Conservation (phyloP, 2,797 vertebrate species). For the Rhynchotus rufescens region DNA sequence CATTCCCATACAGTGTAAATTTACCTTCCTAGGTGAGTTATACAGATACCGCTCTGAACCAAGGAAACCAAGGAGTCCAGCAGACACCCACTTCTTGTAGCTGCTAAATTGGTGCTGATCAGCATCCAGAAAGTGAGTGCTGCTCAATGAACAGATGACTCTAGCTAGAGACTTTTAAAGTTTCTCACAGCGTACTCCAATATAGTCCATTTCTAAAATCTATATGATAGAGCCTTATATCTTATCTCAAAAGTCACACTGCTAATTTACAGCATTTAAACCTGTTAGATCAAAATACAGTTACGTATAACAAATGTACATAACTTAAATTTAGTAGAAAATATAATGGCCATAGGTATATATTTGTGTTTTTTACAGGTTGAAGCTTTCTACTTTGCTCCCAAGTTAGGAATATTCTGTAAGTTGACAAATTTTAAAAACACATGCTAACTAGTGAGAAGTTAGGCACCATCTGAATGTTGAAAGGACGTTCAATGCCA, state of each 20-base stretch:
- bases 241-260: neutral
- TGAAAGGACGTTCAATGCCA: neutral
- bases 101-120: neutral
- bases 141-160: neutral
- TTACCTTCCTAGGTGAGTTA: neutral
- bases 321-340: neutral
- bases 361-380: slow-evolving; percentile 34
- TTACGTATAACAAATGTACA: neutral
- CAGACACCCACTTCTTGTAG: neutral
- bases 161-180: neutral
- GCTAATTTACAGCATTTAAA: neutral
- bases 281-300: neutral
- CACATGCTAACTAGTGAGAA: neutral
- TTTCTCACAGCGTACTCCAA: neutral
- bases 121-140: neutral
- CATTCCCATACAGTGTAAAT: neutral
- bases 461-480: neutral
- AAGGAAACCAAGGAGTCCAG: neutral
- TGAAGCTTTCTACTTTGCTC: neutral
- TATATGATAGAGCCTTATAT: neutral
- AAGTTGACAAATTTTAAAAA: slow-evolving; percentile 18
- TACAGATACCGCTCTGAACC: neutral
- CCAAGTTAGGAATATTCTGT: neutral
- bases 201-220: neutral
- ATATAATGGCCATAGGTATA: slow-evolving; percentile 4